Percentiles rank a stretch among this genome's conserved stretches.
These are phyloP conservation scores for Centropus bengalensis DNA, from an alignment of 2,113 vertebrate species.

Conservation along the genomic window DNA sequence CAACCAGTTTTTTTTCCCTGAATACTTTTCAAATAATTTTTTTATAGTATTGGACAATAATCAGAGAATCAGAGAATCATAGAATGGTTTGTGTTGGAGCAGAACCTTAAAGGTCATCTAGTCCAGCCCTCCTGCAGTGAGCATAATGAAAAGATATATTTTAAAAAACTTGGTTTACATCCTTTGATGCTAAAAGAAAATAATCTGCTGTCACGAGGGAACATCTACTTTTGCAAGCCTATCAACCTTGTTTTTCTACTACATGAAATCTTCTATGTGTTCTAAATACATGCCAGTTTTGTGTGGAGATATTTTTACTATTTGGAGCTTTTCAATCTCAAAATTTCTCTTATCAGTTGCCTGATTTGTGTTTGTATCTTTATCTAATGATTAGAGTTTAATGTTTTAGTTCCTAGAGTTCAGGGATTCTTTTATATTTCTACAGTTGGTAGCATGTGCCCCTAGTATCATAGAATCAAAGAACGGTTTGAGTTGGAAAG, in stretches of 20 bases:
- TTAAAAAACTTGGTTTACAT: background rate
- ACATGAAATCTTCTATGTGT: background rate
- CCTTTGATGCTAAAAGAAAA: background rate
- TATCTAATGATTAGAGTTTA: background rate
- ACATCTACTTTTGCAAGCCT: background rate
- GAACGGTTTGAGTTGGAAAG: too few relatives aligned
- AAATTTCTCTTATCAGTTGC: background rate
- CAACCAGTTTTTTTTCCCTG: fast-evolving
- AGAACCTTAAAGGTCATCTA: too few relatives aligned
- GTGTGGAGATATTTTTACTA: background rate
- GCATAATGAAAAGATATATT: background rate
- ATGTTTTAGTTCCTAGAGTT: background rate
- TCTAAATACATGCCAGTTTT: background rate
- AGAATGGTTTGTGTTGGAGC: too few relatives aligned
- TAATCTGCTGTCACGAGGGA: background rate
- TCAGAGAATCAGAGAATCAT: too few relatives aligned
- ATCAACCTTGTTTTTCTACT: background rate
- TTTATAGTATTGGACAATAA: too few relatives aligned
- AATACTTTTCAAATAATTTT: background rate
- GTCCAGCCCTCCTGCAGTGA: too few relatives aligned
- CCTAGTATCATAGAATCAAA: too few relatives aligned
- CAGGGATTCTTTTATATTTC: background rate
- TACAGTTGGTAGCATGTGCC: background rate
- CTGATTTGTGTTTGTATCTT: background rate
- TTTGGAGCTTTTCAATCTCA: background rate